Percentiles rank a stretch among this genome's conserved stretches.
phyloP scores from a whole-genome alignment of 64 coral and sea anemone genomes.

The Dendronephthya gigantea region DNA sequence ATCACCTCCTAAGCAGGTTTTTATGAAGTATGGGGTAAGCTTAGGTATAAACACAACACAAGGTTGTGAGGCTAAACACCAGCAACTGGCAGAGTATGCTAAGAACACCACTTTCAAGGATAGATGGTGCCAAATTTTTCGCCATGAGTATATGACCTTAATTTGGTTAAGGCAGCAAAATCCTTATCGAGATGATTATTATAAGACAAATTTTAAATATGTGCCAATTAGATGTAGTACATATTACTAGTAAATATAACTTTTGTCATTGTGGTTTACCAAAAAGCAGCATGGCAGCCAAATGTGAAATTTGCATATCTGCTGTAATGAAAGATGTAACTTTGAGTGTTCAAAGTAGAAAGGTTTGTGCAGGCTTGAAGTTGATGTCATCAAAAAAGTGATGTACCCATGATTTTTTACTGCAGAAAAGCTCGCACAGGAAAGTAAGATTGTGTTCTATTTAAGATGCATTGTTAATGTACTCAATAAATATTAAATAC shows the following conservation, averaged over 20 bases:
- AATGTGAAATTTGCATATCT: not conserved
- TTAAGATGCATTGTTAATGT: no score
- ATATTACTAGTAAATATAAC: not conserved
- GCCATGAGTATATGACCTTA: not conserved
- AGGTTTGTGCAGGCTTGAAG: not conserved
- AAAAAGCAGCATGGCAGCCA: not conserved
- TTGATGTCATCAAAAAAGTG: not conserved
- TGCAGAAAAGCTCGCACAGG: no score
- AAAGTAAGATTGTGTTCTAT: no score
- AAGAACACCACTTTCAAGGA: not conserved
- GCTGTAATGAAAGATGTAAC: not conserved
- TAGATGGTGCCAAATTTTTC: not conserved
- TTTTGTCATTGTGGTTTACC: conserved; percentile 6
- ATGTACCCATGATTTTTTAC: no score
- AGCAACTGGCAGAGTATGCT: not conserved
- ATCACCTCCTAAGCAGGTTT: conserved; percentile 8
- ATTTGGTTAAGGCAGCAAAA: not conserved
- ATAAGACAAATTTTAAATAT: conserved; percentile 6
- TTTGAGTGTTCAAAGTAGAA: not conserved
- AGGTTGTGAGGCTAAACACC: conserved; percentile 33
- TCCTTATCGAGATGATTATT: not conserved
- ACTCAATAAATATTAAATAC: not conserved
- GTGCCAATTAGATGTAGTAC: not conserved
- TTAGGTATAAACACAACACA: conserved; percentile 42
- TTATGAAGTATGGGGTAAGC: conserved; percentile 6